A percentile compares a stretch with the other conserved stretches of the same genome.
phyloP scores from a whole-genome alignment of 2,797 vertebrate species.

The Botia kubotai region DNA sequence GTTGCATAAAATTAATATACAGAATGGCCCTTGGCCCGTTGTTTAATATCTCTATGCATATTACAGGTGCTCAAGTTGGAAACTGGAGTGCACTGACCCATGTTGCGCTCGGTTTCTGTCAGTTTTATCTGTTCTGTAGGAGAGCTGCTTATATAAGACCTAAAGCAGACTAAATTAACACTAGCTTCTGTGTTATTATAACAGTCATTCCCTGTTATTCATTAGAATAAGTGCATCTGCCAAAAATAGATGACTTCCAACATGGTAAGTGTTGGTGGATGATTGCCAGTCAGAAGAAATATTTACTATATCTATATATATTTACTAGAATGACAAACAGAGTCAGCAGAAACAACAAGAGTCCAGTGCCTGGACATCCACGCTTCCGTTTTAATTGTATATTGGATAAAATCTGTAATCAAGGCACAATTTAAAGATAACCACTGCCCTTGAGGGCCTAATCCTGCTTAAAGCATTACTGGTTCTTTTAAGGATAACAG shows the following conservation, averaged over 20 bases:
- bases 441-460: background rate
- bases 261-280: background rate
- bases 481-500: slow-evolving; percentile 31
- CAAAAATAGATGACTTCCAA: slow-evolving; percentile 29
- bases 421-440: slow-evolving; percentile 19
- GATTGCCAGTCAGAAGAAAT: slow-evolving; percentile 10
- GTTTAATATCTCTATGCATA: background rate
- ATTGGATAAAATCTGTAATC: slow-evolving; percentile 25
- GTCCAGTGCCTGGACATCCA: background rate
- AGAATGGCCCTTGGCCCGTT: background rate
- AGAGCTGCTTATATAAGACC: slow-evolving; percentile 71
- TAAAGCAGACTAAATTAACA: slow-evolving; percentile 58
- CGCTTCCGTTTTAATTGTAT: slow-evolving; percentile 18
- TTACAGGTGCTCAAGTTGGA: background rate
- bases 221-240: slow-evolving; percentile 42
- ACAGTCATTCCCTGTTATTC: slow-evolving; percentile 28
- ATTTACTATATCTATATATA: background rate
- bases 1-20: background rate
- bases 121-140: slow-evolving; percentile 30
- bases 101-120: background rate
- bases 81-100: slow-evolving; percentile 19
- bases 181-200: slow-evolving; percentile 43
- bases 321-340: background rate
- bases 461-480: slow-evolving; percentile 23
- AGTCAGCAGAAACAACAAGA: background rate